phyloP scores from a whole-genome alignment of 2,113 vertebrate species.

The Bungarus multicinctus region DNA sequence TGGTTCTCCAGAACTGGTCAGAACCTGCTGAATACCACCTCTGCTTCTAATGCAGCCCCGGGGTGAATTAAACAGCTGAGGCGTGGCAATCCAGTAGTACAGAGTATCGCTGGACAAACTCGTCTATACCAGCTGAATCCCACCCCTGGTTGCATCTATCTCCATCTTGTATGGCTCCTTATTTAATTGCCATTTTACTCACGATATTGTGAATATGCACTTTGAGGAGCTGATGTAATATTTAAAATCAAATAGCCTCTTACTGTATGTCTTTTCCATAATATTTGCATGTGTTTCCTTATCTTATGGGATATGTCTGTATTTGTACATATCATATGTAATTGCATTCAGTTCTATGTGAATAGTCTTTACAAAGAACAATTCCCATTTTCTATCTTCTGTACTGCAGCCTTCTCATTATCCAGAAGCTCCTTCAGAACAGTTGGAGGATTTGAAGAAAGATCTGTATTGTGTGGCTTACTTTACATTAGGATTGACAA shows the following conservation, averaged over 20 bases:
- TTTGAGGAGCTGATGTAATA: not conserved
- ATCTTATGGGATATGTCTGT: not conserved
- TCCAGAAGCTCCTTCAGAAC: not conserved
- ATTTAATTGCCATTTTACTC: not conserved
- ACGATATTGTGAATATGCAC: not conserved
- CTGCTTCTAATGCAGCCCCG: too few relatives aligned
- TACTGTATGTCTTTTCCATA: not conserved
- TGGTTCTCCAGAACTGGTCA: too few relatives aligned
- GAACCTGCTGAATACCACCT: too few relatives aligned
- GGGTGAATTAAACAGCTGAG: too few relatives aligned
- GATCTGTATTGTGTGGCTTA: not conserved
- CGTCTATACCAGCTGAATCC: too few relatives aligned
- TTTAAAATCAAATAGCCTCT: not conserved
- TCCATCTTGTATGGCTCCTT: not conserved
- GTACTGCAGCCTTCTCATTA: not conserved
- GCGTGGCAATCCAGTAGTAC: too few relatives aligned
- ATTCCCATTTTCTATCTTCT: not conserved
- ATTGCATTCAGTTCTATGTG: not conserved
- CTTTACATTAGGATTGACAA: not conserved
- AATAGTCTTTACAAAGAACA: not conserved
- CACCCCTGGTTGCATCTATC: not conserved
- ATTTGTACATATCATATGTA: not conserved
- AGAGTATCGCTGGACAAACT: too few relatives aligned
- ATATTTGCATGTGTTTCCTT: too few relatives aligned
- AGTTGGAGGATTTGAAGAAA: not conserved